A percentile compares a stretch with the other conserved stretches of the same genome.
Conservation (phyloP, 1,140 invertebrate genomes). For the Lucilia sericata region DNA sequence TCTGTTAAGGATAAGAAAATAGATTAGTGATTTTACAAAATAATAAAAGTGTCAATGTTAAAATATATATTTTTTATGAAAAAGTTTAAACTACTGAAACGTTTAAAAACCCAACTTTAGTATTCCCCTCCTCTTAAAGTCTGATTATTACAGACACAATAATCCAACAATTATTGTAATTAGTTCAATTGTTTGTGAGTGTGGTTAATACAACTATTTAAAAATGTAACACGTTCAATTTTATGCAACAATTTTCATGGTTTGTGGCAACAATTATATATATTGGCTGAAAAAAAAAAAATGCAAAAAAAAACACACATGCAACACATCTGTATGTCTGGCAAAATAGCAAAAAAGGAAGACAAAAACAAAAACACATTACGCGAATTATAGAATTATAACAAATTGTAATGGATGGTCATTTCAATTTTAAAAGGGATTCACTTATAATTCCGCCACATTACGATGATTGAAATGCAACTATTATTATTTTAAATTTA, state of each 20-base stretch:
- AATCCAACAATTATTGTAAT: constrained; percentile 25
- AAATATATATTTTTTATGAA: too few relatives aligned
- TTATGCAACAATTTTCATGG: background rate
- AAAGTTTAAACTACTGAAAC: background rate
- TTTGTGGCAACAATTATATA: constrained; percentile 9
- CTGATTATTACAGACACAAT: background rate
- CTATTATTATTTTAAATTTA: background rate
- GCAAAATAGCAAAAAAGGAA: background rate
- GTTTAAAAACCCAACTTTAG: background rate
- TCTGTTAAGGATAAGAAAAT: too few relatives aligned
- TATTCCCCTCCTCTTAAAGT: too few relatives aligned
- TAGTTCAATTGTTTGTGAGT: background rate
- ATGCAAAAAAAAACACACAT: background rate
- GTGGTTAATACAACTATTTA: constrained; percentile 23
- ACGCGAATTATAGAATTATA: background rate
- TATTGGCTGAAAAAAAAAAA: background rate
- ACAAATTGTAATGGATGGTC: background rate
- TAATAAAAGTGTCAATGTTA: too few relatives aligned
- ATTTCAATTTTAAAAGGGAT: background rate
- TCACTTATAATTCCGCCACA: constrained; percentile 1
- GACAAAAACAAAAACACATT: background rate
- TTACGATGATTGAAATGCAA: background rate
- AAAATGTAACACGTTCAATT: constrained; percentile 10
- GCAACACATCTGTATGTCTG: background rate
- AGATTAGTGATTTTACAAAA: too few relatives aligned